A percentile compares a stretch with the other conserved stretches of the same genome.
These are phyloP conservation scores for Timandra comae DNA, from an alignment of 2,888 invertebrate genomes.

Conservation along the genomic window DNA sequence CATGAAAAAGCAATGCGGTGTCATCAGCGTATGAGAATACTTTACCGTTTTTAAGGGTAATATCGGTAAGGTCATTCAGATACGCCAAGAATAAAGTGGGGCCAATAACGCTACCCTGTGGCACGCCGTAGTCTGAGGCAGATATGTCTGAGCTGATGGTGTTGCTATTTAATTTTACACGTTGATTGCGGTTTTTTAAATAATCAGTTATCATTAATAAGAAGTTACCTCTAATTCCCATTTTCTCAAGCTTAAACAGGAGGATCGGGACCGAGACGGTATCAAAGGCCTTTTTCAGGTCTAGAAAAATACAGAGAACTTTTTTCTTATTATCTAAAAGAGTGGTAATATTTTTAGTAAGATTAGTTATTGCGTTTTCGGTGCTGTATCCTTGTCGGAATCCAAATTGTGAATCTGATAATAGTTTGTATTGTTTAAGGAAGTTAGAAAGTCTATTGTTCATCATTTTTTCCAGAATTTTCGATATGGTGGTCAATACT, in stretches of 20 bases:
- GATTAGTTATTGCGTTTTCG: slow-evolving; percentile 3
- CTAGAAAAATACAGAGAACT: slow-evolving; percentile 3
- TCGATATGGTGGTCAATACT: not conserved
- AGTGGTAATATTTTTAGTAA: slow-evolving; percentile 1
- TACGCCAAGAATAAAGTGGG: too few relatives aligned
- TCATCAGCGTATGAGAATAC: not conserved
- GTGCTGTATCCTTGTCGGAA: slow-evolving; percentile 2
- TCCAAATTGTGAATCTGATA: slow-evolving; percentile 5
- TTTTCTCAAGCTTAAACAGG: not conserved
- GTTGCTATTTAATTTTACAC: not conserved
- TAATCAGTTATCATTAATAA: not conserved
- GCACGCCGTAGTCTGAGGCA: too few relatives aligned
- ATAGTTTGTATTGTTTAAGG: not conserved
- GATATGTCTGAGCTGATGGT: too few relatives aligned
- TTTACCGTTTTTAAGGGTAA: too few relatives aligned
- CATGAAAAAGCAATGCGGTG: not conserved
- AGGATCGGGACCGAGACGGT: slow-evolving; percentile 2
- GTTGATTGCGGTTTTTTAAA: not conserved
- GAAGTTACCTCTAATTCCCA: not conserved
- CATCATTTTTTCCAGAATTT: slow-evolving; percentile 2
- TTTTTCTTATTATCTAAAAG: not conserved
- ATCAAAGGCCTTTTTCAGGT: slow-evolving; percentile 5
- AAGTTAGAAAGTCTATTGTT: not conserved
- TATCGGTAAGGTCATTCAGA: too few relatives aligned
- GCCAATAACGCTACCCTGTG: too few relatives aligned